phyloP scores from a whole-genome alignment of 2,888 invertebrate species.

The Bellardia pandia region DNA sequence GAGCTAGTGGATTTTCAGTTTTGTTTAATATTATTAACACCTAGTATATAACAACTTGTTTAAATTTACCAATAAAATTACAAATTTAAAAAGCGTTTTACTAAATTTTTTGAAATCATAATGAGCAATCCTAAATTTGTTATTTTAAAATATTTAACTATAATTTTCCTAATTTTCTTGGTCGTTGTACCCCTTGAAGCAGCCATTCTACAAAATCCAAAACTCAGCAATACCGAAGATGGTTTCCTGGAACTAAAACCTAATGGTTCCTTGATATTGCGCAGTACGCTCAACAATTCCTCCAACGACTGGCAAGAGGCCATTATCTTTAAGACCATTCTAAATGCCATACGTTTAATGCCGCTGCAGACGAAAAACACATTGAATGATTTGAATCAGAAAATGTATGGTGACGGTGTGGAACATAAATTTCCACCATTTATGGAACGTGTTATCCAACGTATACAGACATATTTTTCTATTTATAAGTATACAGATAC shows the following conservation, averaged over 20 bases:
- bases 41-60: background rate
- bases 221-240: constrained; percentile 65
- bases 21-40: constrained; percentile 24
- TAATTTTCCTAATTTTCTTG: background rate
- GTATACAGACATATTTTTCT: constrained; percentile 89
- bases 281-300: constrained; percentile 60
- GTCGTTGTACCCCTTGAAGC: background rate
- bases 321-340: constrained; percentile 76
- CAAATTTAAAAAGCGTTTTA: background rate
- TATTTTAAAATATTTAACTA: background rate
- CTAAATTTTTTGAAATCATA: constrained; percentile 10
- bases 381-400: constrained; percentile 75
- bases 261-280: constrained; percentile 78
- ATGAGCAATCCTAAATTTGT: background rate
- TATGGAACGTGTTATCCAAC: constrained; percentile 88
- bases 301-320: constrained; percentile 74
- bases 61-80: background rate
- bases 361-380: constrained; percentile 53
- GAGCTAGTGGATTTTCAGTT: constrained; percentile 35
- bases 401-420: constrained; percentile 82
- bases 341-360: constrained; percentile 76
- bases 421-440: constrained; percentile 88
- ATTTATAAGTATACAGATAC: constrained; percentile 87
- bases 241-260: constrained; percentile 78
- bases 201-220: constrained; percentile 53